These are phyloP conservation scores for Lobophora halterata DNA, from an alignment of 2,888 invertebrate species.

Conservation along the genomic window DNA sequence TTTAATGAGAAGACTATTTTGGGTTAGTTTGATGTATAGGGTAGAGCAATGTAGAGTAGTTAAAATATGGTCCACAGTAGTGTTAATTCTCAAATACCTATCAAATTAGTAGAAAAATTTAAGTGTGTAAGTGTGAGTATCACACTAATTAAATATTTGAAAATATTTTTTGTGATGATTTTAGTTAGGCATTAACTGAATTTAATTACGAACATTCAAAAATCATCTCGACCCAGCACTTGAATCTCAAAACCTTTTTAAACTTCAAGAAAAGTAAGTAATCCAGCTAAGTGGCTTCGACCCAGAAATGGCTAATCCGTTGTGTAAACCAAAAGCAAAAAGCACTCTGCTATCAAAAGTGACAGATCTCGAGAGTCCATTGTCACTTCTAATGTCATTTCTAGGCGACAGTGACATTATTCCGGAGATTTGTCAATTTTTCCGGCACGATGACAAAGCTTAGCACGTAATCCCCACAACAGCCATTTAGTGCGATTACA, in stretches of 20 bases:
- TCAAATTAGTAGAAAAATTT: too few relatives aligned
- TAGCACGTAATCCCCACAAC: constrained; percentile 74
- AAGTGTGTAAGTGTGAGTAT: too few relatives aligned
- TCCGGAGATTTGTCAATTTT: constrained; percentile 50
- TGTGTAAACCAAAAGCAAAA: constrained; percentile 60
- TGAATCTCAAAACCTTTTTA: constrained; percentile 29
- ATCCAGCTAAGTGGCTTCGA: constrained; percentile 46
- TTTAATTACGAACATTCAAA: background rate
- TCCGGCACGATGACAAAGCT: constrained; percentile 61
- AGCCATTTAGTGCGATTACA: constrained; percentile 77
- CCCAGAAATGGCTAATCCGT: constrained; percentile 59
- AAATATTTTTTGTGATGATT: too few relatives aligned
- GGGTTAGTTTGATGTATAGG: too few relatives aligned
- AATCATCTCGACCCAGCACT: constrained; percentile 1
- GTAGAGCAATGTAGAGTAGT: too few relatives aligned
- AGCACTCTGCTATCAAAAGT: constrained; percentile 57
- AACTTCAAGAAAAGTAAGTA: too few relatives aligned
- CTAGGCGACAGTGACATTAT: constrained; percentile 33
- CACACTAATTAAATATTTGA: too few relatives aligned
- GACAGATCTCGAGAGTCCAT: constrained; percentile 67
- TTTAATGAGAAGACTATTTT: constrained; percentile 60
- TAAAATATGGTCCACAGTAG: too few relatives aligned
- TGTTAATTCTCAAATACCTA: too few relatives aligned
- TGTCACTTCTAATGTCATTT: constrained; percentile 54
- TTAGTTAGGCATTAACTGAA: too few relatives aligned